Evolutionary conservation across 2,113 vertebrate species (phyloP), one percentile per base, ranked within the genome.

Genomic region (Mastomys natalensis): DNA sequence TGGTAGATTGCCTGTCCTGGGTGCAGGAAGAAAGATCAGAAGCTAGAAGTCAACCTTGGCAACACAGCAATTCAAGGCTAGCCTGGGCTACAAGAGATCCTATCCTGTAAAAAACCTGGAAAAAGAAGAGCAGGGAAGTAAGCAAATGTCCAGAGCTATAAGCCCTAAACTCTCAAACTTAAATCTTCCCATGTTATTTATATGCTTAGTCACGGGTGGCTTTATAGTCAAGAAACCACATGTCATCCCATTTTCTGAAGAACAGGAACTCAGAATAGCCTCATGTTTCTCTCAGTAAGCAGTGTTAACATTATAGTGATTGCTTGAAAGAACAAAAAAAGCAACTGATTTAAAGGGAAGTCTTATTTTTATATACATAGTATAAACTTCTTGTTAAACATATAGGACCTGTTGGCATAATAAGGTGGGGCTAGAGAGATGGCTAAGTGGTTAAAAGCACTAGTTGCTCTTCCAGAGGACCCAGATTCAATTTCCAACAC

Each of bases 261-360:
- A 40, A 45, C 53, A 89, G 40, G 73, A 91, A 80, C 51, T 58
- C 43, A 87, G 73, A 87, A n/a, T 10, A 53, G 68, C 73, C 93
- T 87, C 31, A 62, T 70, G 17, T 68, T 90, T 96, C 92, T 95
- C 34, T 93, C 40, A 70, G 11, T 45, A 12, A 84, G 45, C 7
- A 88, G 5, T 80, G 34, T 89, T 95, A 48, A 3, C 88, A 45
- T 82, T 91, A 93, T 93, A 93, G 84, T 86, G 91, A 70, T 85
- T 89, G 15, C 21, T 60, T 72, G 51, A 60, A 17, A 86, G 40
- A 91, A 85, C 74, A 85, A 90, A 40, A 24, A 72, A 89, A 76
- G 5, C 45, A 89, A 3, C 34, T 87, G 10, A 80, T 78, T 90
- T 94, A 91, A 94, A 85, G 19, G 37, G 0, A 2, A 58, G 80